Evolutionary conservation across 1,140 invertebrate species (phyloP).

Genomic region (Orius insidiosus): DNA sequence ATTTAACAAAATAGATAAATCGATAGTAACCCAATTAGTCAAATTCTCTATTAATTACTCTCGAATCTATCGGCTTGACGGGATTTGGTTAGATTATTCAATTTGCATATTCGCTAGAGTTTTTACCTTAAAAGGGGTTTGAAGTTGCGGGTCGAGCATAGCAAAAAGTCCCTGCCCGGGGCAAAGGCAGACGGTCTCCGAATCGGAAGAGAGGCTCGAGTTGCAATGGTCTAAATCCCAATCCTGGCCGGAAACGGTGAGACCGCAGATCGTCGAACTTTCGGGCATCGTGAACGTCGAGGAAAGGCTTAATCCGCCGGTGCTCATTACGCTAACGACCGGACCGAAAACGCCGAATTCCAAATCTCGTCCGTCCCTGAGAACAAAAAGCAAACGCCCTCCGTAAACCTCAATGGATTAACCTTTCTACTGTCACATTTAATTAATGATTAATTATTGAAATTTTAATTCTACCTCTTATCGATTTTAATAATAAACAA

Average conservation of each 20-base stretch:
- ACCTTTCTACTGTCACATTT: too few relatives aligned
- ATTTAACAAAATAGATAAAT: too few relatives aligned
- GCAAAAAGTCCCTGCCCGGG: constrained; percentile 17
- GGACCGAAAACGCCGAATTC: constrained; percentile 46
- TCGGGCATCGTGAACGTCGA: constrained; percentile 22
- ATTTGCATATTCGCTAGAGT: too few relatives aligned
- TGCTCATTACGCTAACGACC: constrained; percentile 30
- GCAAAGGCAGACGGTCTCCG: constrained; percentile 18
- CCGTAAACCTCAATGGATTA: too few relatives aligned
- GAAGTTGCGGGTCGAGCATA: constrained; percentile 11
- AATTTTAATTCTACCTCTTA: too few relatives aligned
- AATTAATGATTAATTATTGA: too few relatives aligned
- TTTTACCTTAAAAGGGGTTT: constrained; percentile 1
- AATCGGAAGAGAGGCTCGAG: constrained; percentile 24
- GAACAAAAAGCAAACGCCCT: too few relatives aligned
- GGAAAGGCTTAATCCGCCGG: constrained; percentile 13
- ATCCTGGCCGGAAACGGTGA: constrained; percentile 11
- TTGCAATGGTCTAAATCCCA: constrained; percentile 34
- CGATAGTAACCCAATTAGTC: too few relatives aligned
- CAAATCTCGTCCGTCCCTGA: constrained; percentile 41
- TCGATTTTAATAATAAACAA: too few relatives aligned
- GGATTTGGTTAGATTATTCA: too few relatives aligned
- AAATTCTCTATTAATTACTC: too few relatives aligned
- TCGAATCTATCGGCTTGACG: too few relatives aligned
- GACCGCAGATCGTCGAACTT: constrained; percentile 20